Conservation (phyloP, 2,888 invertebrate species). For the Campoletis raptor region DNA sequence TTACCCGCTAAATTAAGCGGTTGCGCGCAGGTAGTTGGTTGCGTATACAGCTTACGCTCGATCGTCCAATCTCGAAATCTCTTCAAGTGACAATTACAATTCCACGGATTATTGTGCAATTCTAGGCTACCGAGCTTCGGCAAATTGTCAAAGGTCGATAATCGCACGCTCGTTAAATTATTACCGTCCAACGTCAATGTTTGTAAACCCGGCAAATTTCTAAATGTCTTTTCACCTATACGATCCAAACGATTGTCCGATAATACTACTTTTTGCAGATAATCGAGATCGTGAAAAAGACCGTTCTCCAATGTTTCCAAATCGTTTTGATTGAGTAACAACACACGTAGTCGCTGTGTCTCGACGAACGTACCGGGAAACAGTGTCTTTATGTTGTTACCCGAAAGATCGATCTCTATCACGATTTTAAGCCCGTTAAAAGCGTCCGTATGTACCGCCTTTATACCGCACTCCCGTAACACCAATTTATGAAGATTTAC, state of each 20-base stretch:
- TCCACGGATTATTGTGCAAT: constrained; percentile 94
- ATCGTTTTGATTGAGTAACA: constrained; percentile 91
- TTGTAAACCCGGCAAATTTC: constrained; percentile 89
- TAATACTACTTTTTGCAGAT: constrained; percentile 91
- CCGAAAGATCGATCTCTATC: constrained; percentile 93
- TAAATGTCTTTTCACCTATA: constrained; percentile 90
- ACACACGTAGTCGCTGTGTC: constrained; percentile 89
- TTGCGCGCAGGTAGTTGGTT: constrained; percentile 90
- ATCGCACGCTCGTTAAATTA: constrained; percentile 89
- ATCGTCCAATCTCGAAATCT: constrained; percentile 92
- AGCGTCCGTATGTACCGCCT: constrained; percentile 90
- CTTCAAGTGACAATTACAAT: constrained; percentile 94
- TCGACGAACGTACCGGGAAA: constrained; percentile 90
- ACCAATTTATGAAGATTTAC: constrained; percentile 93
- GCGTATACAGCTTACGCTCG: constrained; percentile 90
- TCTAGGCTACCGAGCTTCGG: constrained; percentile 90
- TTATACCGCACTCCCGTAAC: constrained; percentile 90
- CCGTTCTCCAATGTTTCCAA: constrained; percentile 90
- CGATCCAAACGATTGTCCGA: constrained; percentile 90
- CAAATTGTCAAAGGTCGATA: constrained; percentile 89
- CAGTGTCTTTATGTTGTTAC: constrained; percentile 89
- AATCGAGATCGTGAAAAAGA: constrained; percentile 91
- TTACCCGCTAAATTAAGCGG: constrained; percentile 90
- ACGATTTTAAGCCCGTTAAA: constrained; percentile 91
- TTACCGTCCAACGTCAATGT: constrained; percentile 91